Base-by-base conservation (phyloP, 2,113 vertebrate genomes). In the Crotalus tigris region DNA sequence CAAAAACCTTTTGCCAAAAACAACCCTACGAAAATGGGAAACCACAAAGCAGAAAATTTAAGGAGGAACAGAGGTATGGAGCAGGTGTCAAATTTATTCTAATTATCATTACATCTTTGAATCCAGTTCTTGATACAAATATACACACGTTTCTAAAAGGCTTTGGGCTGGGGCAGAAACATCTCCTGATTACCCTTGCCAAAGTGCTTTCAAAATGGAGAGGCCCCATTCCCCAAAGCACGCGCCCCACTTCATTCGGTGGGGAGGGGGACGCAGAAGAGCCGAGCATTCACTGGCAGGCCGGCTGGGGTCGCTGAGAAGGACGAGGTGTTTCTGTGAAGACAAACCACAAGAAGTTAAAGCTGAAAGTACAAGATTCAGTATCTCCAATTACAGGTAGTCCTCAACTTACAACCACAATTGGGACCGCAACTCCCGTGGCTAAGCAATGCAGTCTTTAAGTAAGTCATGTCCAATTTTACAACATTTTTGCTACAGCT, bases 121-220 rank as follows among this genome's bases (percentile, higher is more conserved):
- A 89, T 92, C 86, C 55, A 88, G 86, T 91, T 87, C 89, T 91
- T 69, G 86, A 46, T 92, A 94, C 85, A 91, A 92, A 92, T 91
- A 85, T 91, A 89, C 89, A 86, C 53, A 89, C 54, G 9, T 12
- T 49, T 26, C 85, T 51, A 87, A 87, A 87, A 87, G 44, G 44
- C 39, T 21, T 24, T 51, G 46, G 44, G 24, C 24, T 51, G 46
- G 85, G 13, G 61, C 11, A 17, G 58, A 19, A 61, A 75, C 46
- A 46, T 21, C 9, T 49, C 26, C 46, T 13, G 21, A 17, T 57
- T 55, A 15, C 21, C 85, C 9, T 57, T 11, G 29, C 10, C 55
- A 49, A 8, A 51, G 39, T 54, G 51, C 24, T 10, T 69, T 24
- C 44, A 26, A 81, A 81, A 81, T 33, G 75, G 75, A 81, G 33